Conservation (phyloP, 2,797 vertebrate species). For the Chelonia mydas region DNA sequence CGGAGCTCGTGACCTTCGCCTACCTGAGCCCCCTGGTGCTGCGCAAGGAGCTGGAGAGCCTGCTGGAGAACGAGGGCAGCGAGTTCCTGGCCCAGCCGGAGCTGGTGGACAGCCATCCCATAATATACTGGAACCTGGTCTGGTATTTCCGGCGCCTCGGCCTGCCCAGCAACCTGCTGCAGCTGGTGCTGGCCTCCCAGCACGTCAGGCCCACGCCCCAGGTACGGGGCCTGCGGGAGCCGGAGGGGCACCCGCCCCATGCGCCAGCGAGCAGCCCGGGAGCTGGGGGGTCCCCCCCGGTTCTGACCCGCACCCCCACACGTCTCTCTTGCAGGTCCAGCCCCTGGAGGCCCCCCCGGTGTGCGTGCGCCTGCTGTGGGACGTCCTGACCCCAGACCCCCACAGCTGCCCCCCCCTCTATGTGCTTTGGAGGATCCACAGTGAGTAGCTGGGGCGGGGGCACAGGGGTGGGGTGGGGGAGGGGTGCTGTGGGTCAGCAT, state of each 20-base stretch:
- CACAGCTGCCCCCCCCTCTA: conserved; percentile 92
- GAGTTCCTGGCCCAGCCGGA: conserved; percentile 88
- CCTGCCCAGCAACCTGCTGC: conserved; percentile 88
- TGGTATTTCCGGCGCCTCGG: conserved; percentile 93
- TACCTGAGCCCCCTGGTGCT: conserved; percentile 94
- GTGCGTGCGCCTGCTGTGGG: conserved; percentile 89
- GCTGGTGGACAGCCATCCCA: conserved; percentile 91
- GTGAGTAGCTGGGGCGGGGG: conserved; percentile 78
- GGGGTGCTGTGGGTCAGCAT: rapidly evolving
- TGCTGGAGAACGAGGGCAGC: conserved; percentile 94
- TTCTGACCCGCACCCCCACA: background rate
- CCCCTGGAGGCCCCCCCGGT: conserved; percentile 77
- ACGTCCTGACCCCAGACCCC: conserved; percentile 88
- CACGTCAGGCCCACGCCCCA: conserved; percentile 64
- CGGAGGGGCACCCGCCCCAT: no score
- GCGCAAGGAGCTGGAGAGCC: conserved; percentile 93
- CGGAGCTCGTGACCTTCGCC: conserved; percentile 85
- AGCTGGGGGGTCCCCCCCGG: rapidly evolving
- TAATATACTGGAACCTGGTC: conserved; percentile 96
- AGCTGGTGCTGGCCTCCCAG: conserved; percentile 84
- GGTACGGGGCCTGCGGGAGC: conserved; percentile 33
- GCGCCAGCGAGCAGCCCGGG: no score
- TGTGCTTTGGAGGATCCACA: conserved; percentile 92
- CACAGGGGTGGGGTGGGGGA: background rate
- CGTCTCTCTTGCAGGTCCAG: conserved; percentile 38